These are phyloP conservation scores for Notechis scutatus DNA, from an alignment of 2,113 vertebrate genomes.

Conservation along the genomic window DNA sequence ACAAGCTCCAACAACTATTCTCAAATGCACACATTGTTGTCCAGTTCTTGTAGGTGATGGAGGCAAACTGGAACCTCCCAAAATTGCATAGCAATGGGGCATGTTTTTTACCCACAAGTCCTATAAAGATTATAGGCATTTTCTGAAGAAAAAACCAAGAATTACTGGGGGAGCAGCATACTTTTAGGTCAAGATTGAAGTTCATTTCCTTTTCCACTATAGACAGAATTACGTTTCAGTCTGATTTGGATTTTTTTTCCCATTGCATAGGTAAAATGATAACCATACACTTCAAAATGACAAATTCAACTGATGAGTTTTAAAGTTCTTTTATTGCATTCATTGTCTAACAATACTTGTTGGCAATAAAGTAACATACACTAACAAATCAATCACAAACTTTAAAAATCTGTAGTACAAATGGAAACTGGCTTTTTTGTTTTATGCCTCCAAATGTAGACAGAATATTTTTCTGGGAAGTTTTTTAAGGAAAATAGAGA, in stretches of 20 bases:
- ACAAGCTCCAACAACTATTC: background rate
- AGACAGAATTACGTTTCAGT: background rate
- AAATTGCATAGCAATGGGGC: background rate
- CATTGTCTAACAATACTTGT: constrained; percentile 80
- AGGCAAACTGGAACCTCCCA: background rate
- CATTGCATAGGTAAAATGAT: constrained; percentile 17
- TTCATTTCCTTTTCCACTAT: background rate
- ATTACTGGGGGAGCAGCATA: background rate
- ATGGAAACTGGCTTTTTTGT: constrained; percentile 44
- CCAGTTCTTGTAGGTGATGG: background rate
- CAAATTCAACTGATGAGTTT: constrained; percentile 47
- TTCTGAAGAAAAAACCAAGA: no score
- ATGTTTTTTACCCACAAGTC: background rate
- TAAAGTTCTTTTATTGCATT: constrained; percentile 80
- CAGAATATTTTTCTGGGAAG: constrained; percentile 55
- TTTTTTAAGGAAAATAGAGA: constrained; percentile 64
- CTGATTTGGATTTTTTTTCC: background rate
- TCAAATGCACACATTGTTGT: background rate
- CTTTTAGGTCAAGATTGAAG: background rate
- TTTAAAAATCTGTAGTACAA: constrained; percentile 67
- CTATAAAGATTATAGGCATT: background rate
- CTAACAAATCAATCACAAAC: constrained; percentile 72
- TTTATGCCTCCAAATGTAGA: constrained; percentile 60
- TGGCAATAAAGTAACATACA: constrained; percentile 82
- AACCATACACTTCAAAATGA: constrained; percentile 25